Conservation (phyloP, 1,140 invertebrate genomes). For the Akabosia matsudoensis region DNA sequence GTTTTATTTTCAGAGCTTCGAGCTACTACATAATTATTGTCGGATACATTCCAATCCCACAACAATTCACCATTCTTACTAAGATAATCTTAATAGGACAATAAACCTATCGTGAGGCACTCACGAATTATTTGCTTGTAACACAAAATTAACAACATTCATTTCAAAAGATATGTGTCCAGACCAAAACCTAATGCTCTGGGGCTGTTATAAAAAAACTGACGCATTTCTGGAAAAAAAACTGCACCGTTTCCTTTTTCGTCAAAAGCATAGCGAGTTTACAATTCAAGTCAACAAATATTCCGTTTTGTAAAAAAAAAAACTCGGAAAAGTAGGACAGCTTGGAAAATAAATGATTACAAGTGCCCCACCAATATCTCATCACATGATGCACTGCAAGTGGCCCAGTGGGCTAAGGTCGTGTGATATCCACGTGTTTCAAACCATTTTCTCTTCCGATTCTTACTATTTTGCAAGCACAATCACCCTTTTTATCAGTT, state of each 20-base stretch:
- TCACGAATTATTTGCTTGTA: conserved; percentile 13
- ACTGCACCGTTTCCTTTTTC: too few relatives aligned
- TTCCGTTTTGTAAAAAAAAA: too few relatives aligned
- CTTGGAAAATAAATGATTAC: not conserved
- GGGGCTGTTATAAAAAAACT: too few relatives aligned
- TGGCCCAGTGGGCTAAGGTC: conserved; percentile 5
- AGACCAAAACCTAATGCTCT: too few relatives aligned
- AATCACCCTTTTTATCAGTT: not conserved
- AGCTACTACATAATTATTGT: too few relatives aligned
- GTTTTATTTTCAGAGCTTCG: not conserved
- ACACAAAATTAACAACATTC: conserved; percentile 15
- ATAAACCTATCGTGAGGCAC: not conserved
- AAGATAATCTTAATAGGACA: not conserved
- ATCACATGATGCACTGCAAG: conserved; percentile 15
- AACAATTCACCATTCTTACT: not conserved
- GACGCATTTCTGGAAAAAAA: too few relatives aligned
- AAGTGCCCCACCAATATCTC: not conserved
- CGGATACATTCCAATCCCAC: too few relatives aligned
- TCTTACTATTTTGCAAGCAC: not conserved
- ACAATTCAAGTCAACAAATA: too few relatives aligned
- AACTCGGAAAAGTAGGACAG: too few relatives aligned
- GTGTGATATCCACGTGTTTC: not conserved
- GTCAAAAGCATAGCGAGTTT: too few relatives aligned
- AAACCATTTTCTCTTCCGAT: conserved; percentile 10
- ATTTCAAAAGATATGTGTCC: too few relatives aligned